phyloP scores from a whole-genome alignment of 2,113 vertebrate genomes.

The Collichthys lucidus region DNA sequence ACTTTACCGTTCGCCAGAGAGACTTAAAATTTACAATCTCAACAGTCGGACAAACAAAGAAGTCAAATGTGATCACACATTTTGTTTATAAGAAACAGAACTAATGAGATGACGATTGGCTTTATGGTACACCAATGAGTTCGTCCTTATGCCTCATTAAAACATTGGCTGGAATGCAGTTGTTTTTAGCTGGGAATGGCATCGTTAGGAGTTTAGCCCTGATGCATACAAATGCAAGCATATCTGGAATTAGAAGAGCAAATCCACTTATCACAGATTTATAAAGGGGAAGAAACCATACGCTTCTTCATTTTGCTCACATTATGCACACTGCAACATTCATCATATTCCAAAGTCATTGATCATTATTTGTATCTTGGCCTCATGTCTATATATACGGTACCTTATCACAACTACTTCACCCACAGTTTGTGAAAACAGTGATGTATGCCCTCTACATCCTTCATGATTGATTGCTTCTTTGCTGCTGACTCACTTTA shows the following conservation, averaged over 20 bases:
- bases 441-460: conserved; percentile 46
- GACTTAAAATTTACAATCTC: neutral
- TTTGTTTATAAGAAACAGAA: neutral
- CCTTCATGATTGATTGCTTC: conserved; percentile 62
- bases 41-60: neutral
- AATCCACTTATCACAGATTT: conserved; percentile 11
- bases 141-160: too few species aligned
- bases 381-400: conserved; percentile 42
- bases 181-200: neutral
- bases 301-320: conserved; percentile 12
- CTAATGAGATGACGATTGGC: neutral
- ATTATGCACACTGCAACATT: conserved; percentile 29
- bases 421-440: conserved; percentile 37
- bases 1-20: too few species aligned
- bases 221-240: too few species aligned
- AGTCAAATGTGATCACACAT: neutral
- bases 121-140: neutral
- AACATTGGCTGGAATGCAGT: neutral
- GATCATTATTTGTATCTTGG: conserved; percentile 58
- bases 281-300: neutral
- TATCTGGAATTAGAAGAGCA: conserved; percentile 13
- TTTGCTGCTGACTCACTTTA: conserved; percentile 62
- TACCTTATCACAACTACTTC: conserved; percentile 20
- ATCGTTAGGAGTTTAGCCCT: neutral
- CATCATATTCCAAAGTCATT: conserved; percentile 50